Conservation (phyloP, 2,113 vertebrate species). For the Chionodraco myersi region DNA sequence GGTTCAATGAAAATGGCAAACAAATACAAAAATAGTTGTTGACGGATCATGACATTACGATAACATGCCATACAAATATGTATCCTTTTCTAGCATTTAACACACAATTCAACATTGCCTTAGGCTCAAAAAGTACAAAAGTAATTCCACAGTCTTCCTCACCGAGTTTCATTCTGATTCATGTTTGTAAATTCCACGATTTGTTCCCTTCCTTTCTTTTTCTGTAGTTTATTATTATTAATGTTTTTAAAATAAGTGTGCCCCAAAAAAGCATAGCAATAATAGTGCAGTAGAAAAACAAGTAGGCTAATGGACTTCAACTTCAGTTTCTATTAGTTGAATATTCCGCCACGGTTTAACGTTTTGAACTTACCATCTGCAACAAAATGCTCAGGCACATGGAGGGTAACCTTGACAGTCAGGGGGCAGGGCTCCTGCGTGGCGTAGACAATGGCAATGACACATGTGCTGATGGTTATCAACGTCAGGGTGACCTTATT, state of each 20-base stretch:
- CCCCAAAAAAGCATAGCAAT: neutral
- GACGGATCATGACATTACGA: neutral
- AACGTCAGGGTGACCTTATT: conserved; percentile 96
- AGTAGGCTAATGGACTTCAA: neutral
- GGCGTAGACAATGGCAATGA: conserved; percentile 96
- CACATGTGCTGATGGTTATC: conserved; percentile 95
- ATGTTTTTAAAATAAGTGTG: neutral
- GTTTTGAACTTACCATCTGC: conserved; percentile 92
- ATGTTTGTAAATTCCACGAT: too few relatives aligned
- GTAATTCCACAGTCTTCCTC: neutral
- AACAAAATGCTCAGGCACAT: conserved; percentile 98
- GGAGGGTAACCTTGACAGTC: conserved; percentile 96
- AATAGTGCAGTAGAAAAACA: neutral
- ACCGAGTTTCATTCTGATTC: too few relatives aligned
- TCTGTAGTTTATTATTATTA: neutral
- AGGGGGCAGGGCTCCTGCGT: conserved; percentile 95
- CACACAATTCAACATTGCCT: neutral
- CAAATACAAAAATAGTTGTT: neutral
- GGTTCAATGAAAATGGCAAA: neutral
- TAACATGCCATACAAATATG: conserved; percentile 3
- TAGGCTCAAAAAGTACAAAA: neutral
- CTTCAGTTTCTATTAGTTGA: too few relatives aligned
- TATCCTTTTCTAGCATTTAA: neutral
- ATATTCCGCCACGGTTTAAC: too few relatives aligned
- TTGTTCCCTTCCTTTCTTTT: neutral